These are phyloP conservation scores for Drosophila rubida DNA, from an alignment of 2,888 invertebrate genomes.

Conservation along the genomic window DNA sequence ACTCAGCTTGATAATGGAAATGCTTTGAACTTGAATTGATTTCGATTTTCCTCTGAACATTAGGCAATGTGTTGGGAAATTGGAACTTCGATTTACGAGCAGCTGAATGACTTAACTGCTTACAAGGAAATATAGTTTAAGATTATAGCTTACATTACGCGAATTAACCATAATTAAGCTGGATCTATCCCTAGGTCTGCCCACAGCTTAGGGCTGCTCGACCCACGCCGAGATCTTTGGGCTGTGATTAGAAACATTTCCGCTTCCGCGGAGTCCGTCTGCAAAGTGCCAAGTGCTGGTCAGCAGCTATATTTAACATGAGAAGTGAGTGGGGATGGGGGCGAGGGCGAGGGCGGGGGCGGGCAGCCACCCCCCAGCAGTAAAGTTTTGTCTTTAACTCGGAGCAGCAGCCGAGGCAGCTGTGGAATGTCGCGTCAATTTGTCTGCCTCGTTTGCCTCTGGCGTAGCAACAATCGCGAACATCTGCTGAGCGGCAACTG, in stretches of 20 bases:
- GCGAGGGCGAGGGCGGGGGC: background rate
- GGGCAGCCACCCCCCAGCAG: slow-evolving; percentile 6
- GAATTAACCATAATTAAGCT: slow-evolving; percentile 54
- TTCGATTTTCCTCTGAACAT: no score
- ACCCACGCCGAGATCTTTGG: slow-evolving; percentile 66
- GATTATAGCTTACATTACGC: slow-evolving; percentile 13
- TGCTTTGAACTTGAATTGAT: no score
- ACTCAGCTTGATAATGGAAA: no score
- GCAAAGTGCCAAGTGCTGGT: slow-evolving; percentile 19
- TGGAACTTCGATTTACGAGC: background rate
- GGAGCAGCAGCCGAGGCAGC: slow-evolving; percentile 22
- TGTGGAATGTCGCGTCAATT: slow-evolving; percentile 82
- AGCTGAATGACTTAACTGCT: background rate
- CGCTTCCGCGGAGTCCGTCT: slow-evolving; percentile 71
- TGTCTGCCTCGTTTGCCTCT: slow-evolving; percentile 71
- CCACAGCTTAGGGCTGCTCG: slow-evolving; percentile 32
- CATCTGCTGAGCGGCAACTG: slow-evolving; percentile 52
- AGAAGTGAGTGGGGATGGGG: background rate
- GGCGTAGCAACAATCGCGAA: slow-evolving; percentile 68
- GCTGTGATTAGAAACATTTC: slow-evolving; percentile 73
- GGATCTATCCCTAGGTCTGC: slow-evolving; percentile 13
- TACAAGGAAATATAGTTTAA: background rate
- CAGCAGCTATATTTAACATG: slow-evolving; percentile 53
- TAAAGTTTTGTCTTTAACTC: slow-evolving; percentile 4
- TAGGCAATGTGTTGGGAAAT: background rate